Conservation (phyloP, 2,113 vertebrate genomes). For the Tonatia bakeri region DNA sequence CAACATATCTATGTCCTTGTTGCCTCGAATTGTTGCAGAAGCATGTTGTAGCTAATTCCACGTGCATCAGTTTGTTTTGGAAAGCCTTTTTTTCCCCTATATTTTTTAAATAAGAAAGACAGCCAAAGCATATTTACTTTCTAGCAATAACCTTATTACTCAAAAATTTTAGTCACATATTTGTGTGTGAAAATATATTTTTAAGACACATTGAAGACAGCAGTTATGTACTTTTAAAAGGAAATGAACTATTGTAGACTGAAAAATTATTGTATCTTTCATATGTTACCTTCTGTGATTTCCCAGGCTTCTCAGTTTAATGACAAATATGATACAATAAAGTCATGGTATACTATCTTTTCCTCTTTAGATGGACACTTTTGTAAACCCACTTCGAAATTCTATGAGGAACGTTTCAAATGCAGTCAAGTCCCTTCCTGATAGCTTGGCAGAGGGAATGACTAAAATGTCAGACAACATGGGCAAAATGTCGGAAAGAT, state of each 20-base stretch:
- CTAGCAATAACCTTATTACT: neutral
- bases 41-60: neutral
- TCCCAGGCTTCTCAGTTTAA: conserved; percentile 45
- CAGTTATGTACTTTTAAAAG: neutral
- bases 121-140: neutral
- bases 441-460: conserved; percentile 98
- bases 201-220: neutral
- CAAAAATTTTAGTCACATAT: neutral
- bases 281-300: conserved; percentile 58
- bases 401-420: conserved; percentile 99
- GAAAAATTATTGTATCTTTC: neutral
- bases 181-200: neutral
- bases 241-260: neutral
- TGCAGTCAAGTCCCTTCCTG: conserved; percentile 95
- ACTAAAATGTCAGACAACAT: conserved; percentile 98
- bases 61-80: neutral
- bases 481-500: conserved; percentile 97
- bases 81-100: neutral
- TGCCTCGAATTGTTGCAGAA: neutral
- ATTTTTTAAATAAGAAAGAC: neutral
- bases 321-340: conserved; percentile 2
- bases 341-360: conserved; percentile 69
- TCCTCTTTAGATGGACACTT: conserved; percentile 94
- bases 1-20: neutral
- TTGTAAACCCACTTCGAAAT: conserved; percentile 98